Base-by-base conservation (phyloP, 1,140 invertebrate genomes). In the Tribolium madens region DNA sequence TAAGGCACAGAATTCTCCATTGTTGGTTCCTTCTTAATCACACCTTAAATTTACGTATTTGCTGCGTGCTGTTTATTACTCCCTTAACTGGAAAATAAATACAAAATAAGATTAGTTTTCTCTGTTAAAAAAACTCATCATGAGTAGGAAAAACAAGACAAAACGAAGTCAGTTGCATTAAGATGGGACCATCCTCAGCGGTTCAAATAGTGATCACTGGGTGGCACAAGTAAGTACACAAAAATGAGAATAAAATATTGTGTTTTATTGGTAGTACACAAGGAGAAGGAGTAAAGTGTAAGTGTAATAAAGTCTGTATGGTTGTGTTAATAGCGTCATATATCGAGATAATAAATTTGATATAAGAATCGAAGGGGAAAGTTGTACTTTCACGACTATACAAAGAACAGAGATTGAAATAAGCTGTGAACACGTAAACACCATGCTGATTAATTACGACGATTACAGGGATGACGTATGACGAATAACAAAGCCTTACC, bases 321-420 rank as follows among this genome's bases (percentile, higher is more conserved):
- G 57, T 64, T 33, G 57, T 64, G 57, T 64, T 64, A 64, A 64
- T 64, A 64, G 57, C 57, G 57, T 31, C 57, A 33, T 57, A 14
- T 57, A 57, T 18, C 17, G 52, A 57, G 52, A 17, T 21, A 57
- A 57, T 57, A 57, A 57, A 57, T 64, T 26, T 33, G n/a, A 33
- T 33, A 64, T 14, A 33, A 50, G 48, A 17, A 14, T 15, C 48
- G 48, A 64, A 64, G 26, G 57, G 57, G 57, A 64, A 64, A 64
- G 57, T 57, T 57, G 33, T 12, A 33, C 57, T 64, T 64, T 64
- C 57, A 64, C 57, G 52, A 18, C 18, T 42, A 18, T 33, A 33
- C 26, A 64, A 64, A 64, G 26, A 33, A 17, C 15, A 50, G 48
- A 42, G 36, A 42, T 50, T 17, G 18, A 26, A 33, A 64, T 9